Evolutionary conservation across 1,140 invertebrate genomes (phyloP), one percentile per base, ranked within the genome.

Genomic region (Calliphora vicina): DNA sequence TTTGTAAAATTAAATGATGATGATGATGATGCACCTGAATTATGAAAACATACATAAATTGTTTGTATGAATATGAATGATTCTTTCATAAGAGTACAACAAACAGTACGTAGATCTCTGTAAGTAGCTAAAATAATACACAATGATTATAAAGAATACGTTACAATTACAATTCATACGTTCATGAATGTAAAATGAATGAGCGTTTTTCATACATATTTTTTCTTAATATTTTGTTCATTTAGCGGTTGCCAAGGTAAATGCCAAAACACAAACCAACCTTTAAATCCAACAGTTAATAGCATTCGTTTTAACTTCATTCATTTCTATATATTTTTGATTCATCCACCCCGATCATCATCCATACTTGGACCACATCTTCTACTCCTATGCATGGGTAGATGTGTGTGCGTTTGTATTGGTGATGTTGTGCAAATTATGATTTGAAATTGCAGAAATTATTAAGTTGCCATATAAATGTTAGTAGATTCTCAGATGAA

Each of bases 371-470:
- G 67, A 71, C 67, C 67, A 6, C 72, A 35, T 8, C 35, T 5
- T 2, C 10, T 8, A 8, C 35, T 35, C 35, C n/a, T n/a, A n/a
- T 35, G 10, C 35, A 35, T n/a, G n/a, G n/a, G n/a, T n/a, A 35
- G 6, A 35, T 35, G 35, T 35, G 5, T 35, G 35, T 35, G 8
- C 8, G 8, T 35, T 35, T 50, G 74, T 20, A 78, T 67, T 17
- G 25, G 9, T 23, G 25, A 78, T 43, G 42, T 78, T 78, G 74
- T 78, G 74, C 74, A 67, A 81, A 81, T 81, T 67, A 81, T 81
- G 80, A 61, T 67, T 81, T 81, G 27, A 81, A 81, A 81, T 81
- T 81, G 50, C 80, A 61, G 25, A 57, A 81, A 81, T 61, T 81
- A 61, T 61, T 26, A 81, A 81, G 23, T 81, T 81, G 57, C 43